Conservation (phyloP, 2,888 invertebrate species). For the Pyrrhosoma nymphula region DNA sequence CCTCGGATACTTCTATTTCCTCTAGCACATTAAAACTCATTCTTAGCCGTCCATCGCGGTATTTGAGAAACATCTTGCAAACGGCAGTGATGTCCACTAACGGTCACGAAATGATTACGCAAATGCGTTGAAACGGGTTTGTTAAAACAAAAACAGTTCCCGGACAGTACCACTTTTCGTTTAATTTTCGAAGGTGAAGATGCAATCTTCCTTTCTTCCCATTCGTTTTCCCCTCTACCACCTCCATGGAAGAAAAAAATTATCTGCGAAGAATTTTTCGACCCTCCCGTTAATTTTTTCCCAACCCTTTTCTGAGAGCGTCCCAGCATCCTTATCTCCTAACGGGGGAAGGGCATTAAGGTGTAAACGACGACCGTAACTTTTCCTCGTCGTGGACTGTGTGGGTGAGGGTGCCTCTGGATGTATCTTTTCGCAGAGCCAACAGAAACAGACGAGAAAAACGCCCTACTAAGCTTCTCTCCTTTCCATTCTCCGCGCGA, state of each 20-base stretch:
- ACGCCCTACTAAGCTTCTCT: background rate
- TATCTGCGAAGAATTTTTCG: too few species aligned
- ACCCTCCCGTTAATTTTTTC: background rate
- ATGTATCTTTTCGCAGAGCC: background rate
- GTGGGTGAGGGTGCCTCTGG: background rate
- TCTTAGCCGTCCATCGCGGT: too few species aligned
- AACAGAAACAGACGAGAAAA: background rate
- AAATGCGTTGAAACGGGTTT: too few species aligned
- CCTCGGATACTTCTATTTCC: too few species aligned
- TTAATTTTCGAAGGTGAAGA: too few species aligned
- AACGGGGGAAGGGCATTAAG: background rate
- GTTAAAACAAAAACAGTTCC: too few species aligned
- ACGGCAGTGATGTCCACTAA: too few species aligned
- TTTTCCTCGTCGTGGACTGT: background rate
- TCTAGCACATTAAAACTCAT: too few species aligned
- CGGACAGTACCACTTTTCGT: too few species aligned
- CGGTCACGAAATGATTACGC: too few species aligned
- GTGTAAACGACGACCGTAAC: background rate
- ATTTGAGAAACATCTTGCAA: too few species aligned
- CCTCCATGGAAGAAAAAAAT: background rate
- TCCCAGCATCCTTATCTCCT: background rate
- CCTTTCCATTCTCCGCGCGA: too few species aligned
- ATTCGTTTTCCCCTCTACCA: background rate
- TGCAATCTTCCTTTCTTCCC: background rate
- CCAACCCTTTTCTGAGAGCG: background rate